Evolutionary conservation across 2,113 vertebrate genomes (phyloP).

Genomic region (Spizaetus ornatus): DNA sequence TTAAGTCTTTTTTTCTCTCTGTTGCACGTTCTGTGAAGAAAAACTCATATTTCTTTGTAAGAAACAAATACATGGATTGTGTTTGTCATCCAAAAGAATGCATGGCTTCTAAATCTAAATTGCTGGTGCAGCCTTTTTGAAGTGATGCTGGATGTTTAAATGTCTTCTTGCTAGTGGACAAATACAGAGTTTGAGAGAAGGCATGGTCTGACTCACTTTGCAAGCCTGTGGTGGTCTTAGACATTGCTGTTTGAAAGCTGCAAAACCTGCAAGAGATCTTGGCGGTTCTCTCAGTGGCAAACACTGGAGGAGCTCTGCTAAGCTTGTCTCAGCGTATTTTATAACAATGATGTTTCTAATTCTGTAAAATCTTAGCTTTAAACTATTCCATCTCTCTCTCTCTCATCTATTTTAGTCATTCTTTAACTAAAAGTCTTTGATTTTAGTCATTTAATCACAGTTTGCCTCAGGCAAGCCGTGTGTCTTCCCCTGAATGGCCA

Average conservation of each 20-base stretch:
- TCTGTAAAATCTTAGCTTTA: neutral
- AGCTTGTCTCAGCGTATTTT: neutral
- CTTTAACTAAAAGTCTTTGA: neutral
- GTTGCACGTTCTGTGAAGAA: neutral
- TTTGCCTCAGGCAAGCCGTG: neutral
- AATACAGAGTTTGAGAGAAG: neutral
- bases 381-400: neutral
- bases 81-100: neutral
- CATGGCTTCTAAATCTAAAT: neutral
- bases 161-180: neutral
- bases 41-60: accelerated
- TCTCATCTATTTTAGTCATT: neutral
- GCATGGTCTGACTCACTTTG: neutral
- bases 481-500: neutral
- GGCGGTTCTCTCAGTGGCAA: neutral
- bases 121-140: neutral
- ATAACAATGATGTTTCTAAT: neutral
- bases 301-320: neutral
- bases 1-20: neutral
- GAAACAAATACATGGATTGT: neutral
- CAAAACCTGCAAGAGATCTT: neutral
- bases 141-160: neutral
- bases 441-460: slow-evolving; percentile 1
- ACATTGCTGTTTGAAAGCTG: neutral
- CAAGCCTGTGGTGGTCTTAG: neutral